A percentile compares a stretch with the other conserved stretches of the same genome.
These are phyloP conservation scores for Sebastes wilsoni DNA, from an alignment of 2,797 vertebrate genomes.

Conservation along the genomic window DNA sequence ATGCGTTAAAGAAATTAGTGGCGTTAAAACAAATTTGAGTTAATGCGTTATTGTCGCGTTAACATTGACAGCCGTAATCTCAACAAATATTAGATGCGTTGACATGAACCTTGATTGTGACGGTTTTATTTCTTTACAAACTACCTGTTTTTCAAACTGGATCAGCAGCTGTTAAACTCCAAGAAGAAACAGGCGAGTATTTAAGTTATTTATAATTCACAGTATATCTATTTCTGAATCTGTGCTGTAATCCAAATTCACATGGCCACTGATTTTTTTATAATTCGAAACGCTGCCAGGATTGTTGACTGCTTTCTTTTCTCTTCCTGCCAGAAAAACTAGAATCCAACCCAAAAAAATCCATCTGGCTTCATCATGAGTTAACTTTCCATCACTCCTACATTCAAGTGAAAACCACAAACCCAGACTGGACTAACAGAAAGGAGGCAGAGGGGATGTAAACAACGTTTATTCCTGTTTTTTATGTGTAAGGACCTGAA, in stretches of 20 bases:
- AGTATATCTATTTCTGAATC: neutral
- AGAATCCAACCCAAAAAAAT: neutral
- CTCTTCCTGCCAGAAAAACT: slow-evolving; percentile 7
- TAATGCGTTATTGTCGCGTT: too few species aligned
- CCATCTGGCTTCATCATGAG: slow-evolving; percentile 7
- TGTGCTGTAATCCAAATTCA: neutral
- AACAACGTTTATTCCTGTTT: too few species aligned
- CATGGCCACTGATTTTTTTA: neutral
- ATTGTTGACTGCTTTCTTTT: neutral
- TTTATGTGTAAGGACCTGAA: too few species aligned
- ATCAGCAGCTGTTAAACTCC: neutral
- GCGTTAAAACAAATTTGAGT: too few species aligned
- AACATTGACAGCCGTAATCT: too few species aligned
- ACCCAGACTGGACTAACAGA: neutral
- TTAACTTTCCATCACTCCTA: slow-evolving; percentile 1
- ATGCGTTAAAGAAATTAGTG: too few species aligned
- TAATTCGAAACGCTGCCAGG: neutral
- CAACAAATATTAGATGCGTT: too few species aligned
- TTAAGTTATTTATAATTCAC: neutral
- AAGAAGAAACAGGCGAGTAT: neutral
- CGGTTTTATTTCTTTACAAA: too few species aligned
- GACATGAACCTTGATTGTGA: too few species aligned
- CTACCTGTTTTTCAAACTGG: too few species aligned
- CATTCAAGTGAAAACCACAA: neutral
- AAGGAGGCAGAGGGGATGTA: neutral